These are phyloP conservation scores for Peribatodes rhomboidaria DNA, from an alignment of 2,888 invertebrate genomes.

Conservation along the genomic window DNA sequence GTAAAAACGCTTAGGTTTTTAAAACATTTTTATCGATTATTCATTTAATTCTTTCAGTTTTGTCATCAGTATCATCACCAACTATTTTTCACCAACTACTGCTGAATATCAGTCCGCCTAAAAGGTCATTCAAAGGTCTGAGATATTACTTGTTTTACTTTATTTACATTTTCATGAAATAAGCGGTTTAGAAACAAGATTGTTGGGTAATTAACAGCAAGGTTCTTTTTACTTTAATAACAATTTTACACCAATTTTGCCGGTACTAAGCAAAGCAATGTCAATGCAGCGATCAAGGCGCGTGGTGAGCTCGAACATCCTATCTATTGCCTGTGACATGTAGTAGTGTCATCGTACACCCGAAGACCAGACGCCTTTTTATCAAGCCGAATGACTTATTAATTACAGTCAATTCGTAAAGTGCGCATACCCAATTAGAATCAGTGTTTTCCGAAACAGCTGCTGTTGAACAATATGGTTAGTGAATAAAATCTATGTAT, in stretches of 20 bases:
- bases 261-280: conserved; percentile 49
- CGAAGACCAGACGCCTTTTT: conserved; percentile 60
- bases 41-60: no score
- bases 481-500: conserved; percentile 37
- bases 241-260: conserved; percentile 61
- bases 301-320: conserved; percentile 46
- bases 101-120: no score
- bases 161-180: no score
- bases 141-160: no score
- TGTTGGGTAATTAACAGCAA: no score
- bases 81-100: no score
- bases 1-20: no score
- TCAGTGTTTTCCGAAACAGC: conserved; percentile 27
- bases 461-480: conserved; percentile 48
- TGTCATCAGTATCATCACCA: no score
- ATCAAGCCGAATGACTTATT: conserved; percentile 38
- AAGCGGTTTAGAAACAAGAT: no score
- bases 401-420: conserved; percentile 31
- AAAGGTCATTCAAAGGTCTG: no score
- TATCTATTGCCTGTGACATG: conserved; percentile 50
- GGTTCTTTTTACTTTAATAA: no score
- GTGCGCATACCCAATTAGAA: conserved; percentile 36
- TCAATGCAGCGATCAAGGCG: conserved; percentile 49
- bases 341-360: conserved; percentile 59
- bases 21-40: no score